Conservation (phyloP, 2,113 vertebrate species). For the Tursiops truncatus region DNA sequence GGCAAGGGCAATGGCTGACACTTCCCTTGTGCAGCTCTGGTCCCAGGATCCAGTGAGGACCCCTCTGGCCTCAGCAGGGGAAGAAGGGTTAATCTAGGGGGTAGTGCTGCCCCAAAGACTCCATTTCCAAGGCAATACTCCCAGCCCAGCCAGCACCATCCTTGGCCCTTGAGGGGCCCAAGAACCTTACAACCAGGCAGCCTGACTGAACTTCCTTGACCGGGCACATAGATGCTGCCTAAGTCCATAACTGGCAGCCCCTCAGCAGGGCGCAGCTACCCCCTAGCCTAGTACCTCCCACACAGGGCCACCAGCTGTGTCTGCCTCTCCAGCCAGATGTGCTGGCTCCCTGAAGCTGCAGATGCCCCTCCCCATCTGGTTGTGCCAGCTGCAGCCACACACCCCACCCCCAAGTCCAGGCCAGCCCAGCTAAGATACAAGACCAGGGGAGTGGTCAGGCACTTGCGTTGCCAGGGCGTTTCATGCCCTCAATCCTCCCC, state of each 20-base stretch:
- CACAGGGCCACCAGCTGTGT: slow-evolving; percentile 29
- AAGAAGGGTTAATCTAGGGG: neutral
- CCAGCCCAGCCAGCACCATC: too few relatives aligned
- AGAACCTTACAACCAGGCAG: neutral
- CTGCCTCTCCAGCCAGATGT: neutral
- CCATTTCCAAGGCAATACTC: neutral
- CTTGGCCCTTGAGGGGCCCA: neutral
- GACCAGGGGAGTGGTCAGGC: neutral
- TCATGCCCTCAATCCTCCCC: neutral
- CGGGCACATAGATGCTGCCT: neutral
- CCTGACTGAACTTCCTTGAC: neutral
- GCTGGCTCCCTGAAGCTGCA: neutral
- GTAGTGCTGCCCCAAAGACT: neutral
- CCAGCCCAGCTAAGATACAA: neutral
- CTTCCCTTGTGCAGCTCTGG: neutral
- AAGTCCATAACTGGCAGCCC: neutral
- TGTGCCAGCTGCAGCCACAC: slow-evolving; percentile 9
- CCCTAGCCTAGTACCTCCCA: neutral
- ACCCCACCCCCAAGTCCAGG: neutral
- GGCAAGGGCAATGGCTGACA: neutral
- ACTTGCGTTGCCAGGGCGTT: neutral
- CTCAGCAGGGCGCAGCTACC: neutral
- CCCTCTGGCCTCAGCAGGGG: neutral
- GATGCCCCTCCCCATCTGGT: neutral
- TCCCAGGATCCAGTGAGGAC: neutral